Percentiles rank a stretch among this genome's conserved stretches.
These are phyloP conservation scores for Danio choprae DNA, from an alignment of 2,797 vertebrate species.

Conservation along the genomic window DNA sequence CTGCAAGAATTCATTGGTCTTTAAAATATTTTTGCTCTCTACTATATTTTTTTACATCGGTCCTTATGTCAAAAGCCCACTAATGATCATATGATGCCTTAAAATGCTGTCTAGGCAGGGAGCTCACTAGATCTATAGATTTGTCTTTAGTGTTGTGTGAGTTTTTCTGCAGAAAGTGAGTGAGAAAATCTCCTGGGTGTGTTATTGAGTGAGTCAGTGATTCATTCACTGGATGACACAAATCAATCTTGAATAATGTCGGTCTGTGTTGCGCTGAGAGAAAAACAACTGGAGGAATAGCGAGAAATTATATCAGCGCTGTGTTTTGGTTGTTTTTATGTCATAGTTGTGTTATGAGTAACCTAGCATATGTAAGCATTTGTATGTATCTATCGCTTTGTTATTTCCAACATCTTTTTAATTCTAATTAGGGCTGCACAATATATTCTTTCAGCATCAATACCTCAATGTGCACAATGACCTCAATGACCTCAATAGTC, in stretches of 20 bases:
- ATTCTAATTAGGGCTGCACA: too few relatives aligned
- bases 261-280: conserved; percentile 1
- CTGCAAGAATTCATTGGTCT: too few relatives aligned
- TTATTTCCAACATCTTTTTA: too few relatives aligned
- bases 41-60: neutral
- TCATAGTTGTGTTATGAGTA: neutral
- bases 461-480: too few relatives aligned
- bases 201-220: conserved; percentile 1
- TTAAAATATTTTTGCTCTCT: neutral
- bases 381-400: too few relatives aligned
- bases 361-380: neutral
- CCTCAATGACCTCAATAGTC: too few relatives aligned
- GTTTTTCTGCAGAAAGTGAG: neutral
- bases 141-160: neutral
- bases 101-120: neutral
- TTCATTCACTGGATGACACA: neutral
- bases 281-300: neutral
- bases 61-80: neutral
- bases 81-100: neutral
- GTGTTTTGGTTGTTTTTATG: neutral
- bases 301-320: neutral
- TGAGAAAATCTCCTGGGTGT: neutral
- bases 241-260: conserved; percentile 16
- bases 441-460: too few relatives aligned
- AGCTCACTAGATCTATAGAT: neutral